Base-by-base conservation (phyloP, 1,140 invertebrate species). In the Macrobrachium nipponense region DNA sequence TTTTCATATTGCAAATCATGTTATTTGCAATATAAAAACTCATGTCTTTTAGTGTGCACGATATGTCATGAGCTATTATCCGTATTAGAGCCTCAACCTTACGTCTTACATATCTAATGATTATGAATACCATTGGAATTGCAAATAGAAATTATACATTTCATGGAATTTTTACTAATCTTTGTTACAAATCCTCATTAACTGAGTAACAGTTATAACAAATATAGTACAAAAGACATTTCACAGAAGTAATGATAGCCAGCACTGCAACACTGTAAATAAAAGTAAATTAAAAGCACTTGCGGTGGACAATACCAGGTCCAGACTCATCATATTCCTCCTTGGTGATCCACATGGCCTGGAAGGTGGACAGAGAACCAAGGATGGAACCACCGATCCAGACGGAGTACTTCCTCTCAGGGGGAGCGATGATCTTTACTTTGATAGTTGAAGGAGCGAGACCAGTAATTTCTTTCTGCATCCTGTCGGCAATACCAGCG, bases 391-490 rank as follows among this genome's bases (percentile, higher is more conserved):
- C 82, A 58, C 82, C 82, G 76, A 85, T 85, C 82, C 82, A 85
- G 64, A 85, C 82, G 61, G 82, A 85, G 82, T 85, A 85, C 60
- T 85, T 85, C 18, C 82, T 75, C 66, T 85, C 82, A 43, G 82
- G 82, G 8, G 82, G 82, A 79, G 82, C 76, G 61, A 85, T 85
- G 18, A 85, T 85, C 64, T 85, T 85, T 51, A 51, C 51, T 51
- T 70, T 70, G 68, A 70, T 70, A 77, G 95, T 96, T 60, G 93
- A 93, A 83, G 96, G 96, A 86, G 96, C 96, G 78, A 97, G 92
- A 44, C 95, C 94, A 87, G 96, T 96, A 92, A 97, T 97, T 92
- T 97, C 96, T 90, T 97, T 96, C 90, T 96, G 95, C 95, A 96
- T 96, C 90, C 95, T 93, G 90, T 76, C 95, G 90, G 95, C 95